A percentile compares a stretch with the other conserved stretches of the same genome.
Conservation (phyloP, 2,797 vertebrate species). For the Pseudopleuronectes americanus region DNA sequence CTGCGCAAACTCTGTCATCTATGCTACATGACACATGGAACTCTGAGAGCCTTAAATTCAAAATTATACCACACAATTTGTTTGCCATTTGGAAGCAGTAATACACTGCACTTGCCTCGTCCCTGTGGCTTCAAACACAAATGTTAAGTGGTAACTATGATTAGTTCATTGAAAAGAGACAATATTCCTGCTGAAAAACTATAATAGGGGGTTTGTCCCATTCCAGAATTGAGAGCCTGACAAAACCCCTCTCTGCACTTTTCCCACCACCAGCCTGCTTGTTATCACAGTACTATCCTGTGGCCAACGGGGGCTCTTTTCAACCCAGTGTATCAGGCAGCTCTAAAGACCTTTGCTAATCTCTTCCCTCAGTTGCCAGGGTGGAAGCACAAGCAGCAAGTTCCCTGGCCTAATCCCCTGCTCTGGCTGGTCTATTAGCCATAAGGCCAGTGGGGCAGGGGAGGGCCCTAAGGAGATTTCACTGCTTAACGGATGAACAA, state of each 20-base stretch:
- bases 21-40: background rate
- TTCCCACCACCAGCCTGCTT: conserved; percentile 54
- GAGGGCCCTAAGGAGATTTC: conserved; percentile 84
- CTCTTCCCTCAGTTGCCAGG: conserved; percentile 59
- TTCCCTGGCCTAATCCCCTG: conserved; percentile 70
- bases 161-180: conserved; percentile 10
- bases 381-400: conserved; percentile 58
- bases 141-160: conserved; percentile 33
- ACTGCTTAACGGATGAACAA: conserved; percentile 87
- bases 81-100: conserved; percentile 1
- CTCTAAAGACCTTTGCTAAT: conserved; percentile 69
- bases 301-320: conserved; percentile 53
- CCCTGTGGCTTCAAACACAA: conserved; percentile 26
- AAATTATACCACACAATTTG: background rate
- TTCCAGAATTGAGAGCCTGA: conserved; percentile 8
- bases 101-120: background rate
- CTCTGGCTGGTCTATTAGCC: conserved; percentile 78
- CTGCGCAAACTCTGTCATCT: background rate
- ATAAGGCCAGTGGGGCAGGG: conserved; percentile 76
- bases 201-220: conserved; percentile 2
- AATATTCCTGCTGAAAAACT: conserved; percentile 33
- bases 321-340: conserved; percentile 37
- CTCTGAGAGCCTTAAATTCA: background rate
- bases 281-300: conserved; percentile 25
- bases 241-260: conserved; percentile 41